Evolutionary conservation across 1,140 invertebrate genomes (phyloP), one percentile per base, ranked within the genome.

Genomic region (Gryon sp.): DNA sequence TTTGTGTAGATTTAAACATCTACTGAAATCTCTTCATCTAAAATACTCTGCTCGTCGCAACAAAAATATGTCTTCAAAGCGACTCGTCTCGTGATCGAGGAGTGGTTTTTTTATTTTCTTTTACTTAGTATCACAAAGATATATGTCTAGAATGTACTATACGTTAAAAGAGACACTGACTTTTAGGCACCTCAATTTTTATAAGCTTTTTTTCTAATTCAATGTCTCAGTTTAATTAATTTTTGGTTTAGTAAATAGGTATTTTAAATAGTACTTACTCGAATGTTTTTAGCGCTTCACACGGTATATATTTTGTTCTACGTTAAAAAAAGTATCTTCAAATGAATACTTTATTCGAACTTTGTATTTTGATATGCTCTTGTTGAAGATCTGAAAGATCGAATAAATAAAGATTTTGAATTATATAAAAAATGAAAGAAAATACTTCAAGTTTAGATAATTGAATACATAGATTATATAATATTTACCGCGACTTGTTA

Each of bases 91-190:
- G 80, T 68, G 46, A 80, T 81, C 79, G 69, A 82, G 79, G 79
- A 85, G 82, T 79, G 74, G 36, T 60, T 19, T 74, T 80, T 63
- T 78, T 34, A 5, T 34, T 34, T 34, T 12, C 15, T 32, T 66
- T 66, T 75, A 80, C 36, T 80, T 84, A 81, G 76, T 88, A 86
- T 87, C 85, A 87, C 85, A 86, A 86, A 74, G 78, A 84, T 78
- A 82, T 76, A 84, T 74, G 78, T 80, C 80, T 84, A 82, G 70
- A 80, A 53, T 75, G 53, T 69, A 69, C 62, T 63, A 66, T 32
- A 20, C 11, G 60, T 30, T 41, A 16, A 32, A 68, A 46, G 45
- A 70, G 60, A 68, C 24, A 19, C 68, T 72, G 74, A 3, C 19
- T 72, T 73, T 73, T 73, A 73, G 59, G 34, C 20, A 34, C 11